Conservation (phyloP, 2,113 vertebrate species). For the Megaceryle torquata region DNA sequence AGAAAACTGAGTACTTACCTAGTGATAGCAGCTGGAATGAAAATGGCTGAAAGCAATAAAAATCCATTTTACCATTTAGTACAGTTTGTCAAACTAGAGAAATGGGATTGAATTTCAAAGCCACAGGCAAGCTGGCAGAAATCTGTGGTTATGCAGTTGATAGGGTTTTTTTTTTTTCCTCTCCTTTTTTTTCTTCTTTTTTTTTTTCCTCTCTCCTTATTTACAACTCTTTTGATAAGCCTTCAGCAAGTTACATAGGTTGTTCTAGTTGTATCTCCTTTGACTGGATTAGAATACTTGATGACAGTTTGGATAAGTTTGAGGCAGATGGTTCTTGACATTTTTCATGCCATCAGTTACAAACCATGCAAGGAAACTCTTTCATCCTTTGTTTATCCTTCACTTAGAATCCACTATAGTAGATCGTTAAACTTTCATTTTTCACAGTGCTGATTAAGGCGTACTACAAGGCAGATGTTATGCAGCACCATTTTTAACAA, state of each 20-base stretch:
- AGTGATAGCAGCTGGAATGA: constrained; percentile 71
- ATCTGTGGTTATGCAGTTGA: constrained; percentile 76
- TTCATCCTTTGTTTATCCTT: constrained; percentile 89
- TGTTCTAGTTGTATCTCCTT: constrained; percentile 85
- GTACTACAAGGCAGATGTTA: constrained; percentile 82
- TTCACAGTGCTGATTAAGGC: constrained; percentile 82
- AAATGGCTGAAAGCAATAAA: constrained; percentile 76
- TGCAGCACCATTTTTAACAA: constrained; percentile 72
- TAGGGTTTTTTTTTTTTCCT: neutral
- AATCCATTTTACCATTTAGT: constrained; percentile 80
- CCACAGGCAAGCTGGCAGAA: constrained; percentile 78
- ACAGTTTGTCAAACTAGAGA: constrained; percentile 81
- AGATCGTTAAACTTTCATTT: constrained; percentile 88
- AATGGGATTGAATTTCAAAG: constrained; percentile 81
- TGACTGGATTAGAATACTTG: constrained; percentile 88
- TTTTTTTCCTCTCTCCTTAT: constrained; percentile 51
- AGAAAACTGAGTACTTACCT: constrained; percentile 57
- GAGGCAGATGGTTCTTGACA: constrained; percentile 92
- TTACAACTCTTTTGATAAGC: constrained; percentile 85
- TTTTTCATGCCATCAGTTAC: constrained; percentile 90
- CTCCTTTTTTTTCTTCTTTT: neutral
- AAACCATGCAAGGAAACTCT: constrained; percentile 84
- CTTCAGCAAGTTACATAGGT: constrained; percentile 83
- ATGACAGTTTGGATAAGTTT: constrained; percentile 90
- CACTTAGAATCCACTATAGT: constrained; percentile 79